phyloP scores from a whole-genome alignment of 2,888 invertebrate species.

The Torymus tubicola region DNA sequence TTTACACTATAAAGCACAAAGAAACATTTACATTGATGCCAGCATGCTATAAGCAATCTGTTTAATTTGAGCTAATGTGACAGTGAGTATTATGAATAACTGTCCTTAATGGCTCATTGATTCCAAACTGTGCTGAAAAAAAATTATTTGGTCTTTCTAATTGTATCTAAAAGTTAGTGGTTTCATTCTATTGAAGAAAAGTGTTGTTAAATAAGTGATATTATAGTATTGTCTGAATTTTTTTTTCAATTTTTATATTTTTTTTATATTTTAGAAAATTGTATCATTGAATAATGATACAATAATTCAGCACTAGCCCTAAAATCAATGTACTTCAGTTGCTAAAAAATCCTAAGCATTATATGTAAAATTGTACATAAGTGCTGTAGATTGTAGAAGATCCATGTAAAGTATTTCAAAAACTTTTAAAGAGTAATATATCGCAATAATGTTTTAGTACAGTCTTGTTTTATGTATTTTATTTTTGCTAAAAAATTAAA shows the following conservation, averaged over 20 bases:
- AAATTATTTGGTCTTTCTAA: background rate
- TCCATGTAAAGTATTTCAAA: constrained; percentile 47
- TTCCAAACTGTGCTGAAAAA: constrained; percentile 19
- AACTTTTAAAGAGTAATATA: constrained; percentile 29
- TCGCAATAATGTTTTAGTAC: constrained; percentile 36
- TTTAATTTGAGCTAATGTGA: constrained; percentile 41
- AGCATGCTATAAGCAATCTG: constrained; percentile 42
- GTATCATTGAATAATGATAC: background rate
- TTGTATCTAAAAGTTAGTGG: background rate
- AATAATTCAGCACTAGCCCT: constrained; percentile 10
- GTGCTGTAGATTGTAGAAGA: constrained; percentile 22
- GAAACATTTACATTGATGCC: constrained; percentile 44
- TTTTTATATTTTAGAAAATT: background rate
- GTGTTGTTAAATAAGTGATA: background rate
- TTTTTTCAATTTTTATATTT: background rate
- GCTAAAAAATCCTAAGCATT: constrained; percentile 26
- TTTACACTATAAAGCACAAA: constrained; percentile 57
- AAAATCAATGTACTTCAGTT: constrained; percentile 11
- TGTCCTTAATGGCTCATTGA: constrained; percentile 17
- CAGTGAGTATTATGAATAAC: constrained; percentile 27
- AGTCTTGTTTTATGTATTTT: constrained; percentile 43
- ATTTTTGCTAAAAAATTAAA: constrained; percentile 40
- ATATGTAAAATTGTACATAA: constrained; percentile 30
- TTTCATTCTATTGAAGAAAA: background rate
- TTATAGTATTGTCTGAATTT: too few relatives aligned